phyloP scores from a whole-genome alignment of 1,140 invertebrate genomes.

The Pygmarrhopalites habei region DNA sequence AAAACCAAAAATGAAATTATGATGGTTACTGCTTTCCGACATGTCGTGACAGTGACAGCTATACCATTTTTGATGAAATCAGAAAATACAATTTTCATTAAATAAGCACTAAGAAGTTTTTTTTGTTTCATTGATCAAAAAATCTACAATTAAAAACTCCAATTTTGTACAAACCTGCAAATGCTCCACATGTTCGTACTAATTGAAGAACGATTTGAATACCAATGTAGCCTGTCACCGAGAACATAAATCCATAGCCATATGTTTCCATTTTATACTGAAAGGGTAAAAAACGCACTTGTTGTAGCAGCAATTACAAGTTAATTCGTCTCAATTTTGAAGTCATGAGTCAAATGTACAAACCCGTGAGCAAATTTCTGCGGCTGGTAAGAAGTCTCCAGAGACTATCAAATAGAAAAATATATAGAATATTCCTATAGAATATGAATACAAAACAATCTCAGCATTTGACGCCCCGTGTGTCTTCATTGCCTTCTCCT shows the following conservation, averaged over 20 bases:
- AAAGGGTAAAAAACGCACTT: too few species aligned
- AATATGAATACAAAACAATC: slow-evolving; percentile 89
- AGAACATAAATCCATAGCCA: slow-evolving; percentile 77
- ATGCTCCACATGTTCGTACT: slow-evolving; percentile 77
- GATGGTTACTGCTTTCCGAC: slow-evolving; percentile 84
- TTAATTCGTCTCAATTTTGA: too few species aligned
- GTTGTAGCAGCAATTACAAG: too few species aligned
- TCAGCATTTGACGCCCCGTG: slow-evolving; percentile 76
- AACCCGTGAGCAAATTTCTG: slow-evolving; percentile 70
- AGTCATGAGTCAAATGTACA: too few species aligned
- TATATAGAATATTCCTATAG: slow-evolving; percentile 78
- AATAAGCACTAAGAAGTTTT: too few species aligned
- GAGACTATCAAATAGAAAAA: slow-evolving; percentile 63
- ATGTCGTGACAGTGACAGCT: slow-evolving; percentile 84
- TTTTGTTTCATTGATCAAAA: too few species aligned
- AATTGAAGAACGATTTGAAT: slow-evolving; percentile 84
- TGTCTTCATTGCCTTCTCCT: slow-evolving; percentile 87
- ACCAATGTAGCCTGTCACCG: slow-evolving; percentile 80
- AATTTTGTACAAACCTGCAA: too few species aligned
- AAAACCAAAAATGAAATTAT: slow-evolving; percentile 88
- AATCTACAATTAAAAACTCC: too few species aligned
- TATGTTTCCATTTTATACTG: slow-evolving; percentile 68
- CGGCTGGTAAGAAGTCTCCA: slow-evolving; percentile 67
- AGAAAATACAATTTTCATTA: too few species aligned
- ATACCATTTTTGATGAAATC: too few species aligned